Conservation (phyloP, 2,888 invertebrate species). For the Luperina testacea region DNA sequence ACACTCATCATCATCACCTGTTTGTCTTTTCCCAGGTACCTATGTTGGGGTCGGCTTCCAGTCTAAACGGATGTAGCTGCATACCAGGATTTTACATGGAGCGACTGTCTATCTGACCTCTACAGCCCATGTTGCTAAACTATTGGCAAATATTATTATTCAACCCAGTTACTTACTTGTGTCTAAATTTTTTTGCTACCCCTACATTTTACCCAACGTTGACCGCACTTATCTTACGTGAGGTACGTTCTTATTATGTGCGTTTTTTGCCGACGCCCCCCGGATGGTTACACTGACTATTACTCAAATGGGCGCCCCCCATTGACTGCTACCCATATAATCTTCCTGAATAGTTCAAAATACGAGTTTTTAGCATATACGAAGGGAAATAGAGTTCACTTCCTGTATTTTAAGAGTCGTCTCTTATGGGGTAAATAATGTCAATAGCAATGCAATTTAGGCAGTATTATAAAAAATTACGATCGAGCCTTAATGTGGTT, state of each 20-base stretch:
- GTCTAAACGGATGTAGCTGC: too few relatives aligned
- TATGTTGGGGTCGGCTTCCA: too few relatives aligned
- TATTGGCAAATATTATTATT: not conserved
- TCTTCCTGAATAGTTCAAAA: conserved; percentile 26
- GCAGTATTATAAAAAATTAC: not conserved
- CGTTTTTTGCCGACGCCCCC: conserved; percentile 60
- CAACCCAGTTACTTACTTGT: not conserved
- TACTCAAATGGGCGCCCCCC: conserved; percentile 57
- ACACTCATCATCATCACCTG: too few relatives aligned
- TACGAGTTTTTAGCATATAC: conserved; percentile 21
- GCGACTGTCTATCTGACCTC: not conserved
- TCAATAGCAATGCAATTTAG: not conserved
- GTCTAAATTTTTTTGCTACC: conserved; percentile 63
- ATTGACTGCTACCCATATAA: conserved; percentile 39
- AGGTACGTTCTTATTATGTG: conserved; percentile 69
- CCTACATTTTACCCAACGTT: conserved; percentile 63
- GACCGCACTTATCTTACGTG: conserved; percentile 78
- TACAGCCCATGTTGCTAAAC: not conserved
- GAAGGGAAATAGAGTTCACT: conserved; percentile 25
- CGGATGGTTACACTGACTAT: conserved; percentile 54
- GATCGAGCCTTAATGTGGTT: not conserved
- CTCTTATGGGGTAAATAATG: not conserved
- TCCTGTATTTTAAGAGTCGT: conserved; percentile 13
- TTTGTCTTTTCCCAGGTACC: too few relatives aligned
- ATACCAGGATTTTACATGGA: too few relatives aligned